phyloP scores from a whole-genome alignment of 2,113 vertebrate genomes.

The Tamias sibiricus region DNA sequence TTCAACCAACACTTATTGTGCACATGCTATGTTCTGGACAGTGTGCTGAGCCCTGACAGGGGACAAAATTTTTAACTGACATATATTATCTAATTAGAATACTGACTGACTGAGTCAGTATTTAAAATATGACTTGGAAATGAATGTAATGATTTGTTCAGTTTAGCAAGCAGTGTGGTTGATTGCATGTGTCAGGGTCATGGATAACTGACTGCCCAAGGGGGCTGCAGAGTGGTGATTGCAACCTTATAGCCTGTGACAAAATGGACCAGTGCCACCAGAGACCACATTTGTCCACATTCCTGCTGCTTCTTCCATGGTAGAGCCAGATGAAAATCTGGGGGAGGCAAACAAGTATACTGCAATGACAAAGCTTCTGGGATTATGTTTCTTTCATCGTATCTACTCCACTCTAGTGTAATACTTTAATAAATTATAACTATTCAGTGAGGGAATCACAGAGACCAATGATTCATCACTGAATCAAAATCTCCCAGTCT shows the following conservation, averaged over 20 bases:
- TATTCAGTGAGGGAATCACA: background rate
- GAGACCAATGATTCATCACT: background rate
- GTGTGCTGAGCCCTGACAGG: background rate
- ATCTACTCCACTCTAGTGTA: background rate
- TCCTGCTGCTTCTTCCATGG: background rate
- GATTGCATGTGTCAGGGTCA: background rate
- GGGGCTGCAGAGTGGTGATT: background rate
- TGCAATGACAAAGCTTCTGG: background rate
- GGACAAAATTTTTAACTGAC: background rate
- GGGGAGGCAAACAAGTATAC: background rate
- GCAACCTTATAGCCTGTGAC: background rate
- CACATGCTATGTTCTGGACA: accelerated
- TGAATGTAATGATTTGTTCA: background rate
- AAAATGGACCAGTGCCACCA: background rate
- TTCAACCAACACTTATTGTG: background rate
- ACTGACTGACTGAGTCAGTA: background rate
- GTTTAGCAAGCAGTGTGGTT: background rate
- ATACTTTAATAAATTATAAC: background rate
- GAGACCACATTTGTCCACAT: background rate
- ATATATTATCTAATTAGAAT: background rate
- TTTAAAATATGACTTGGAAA: slow-evolving; percentile 32
- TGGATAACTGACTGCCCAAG: background rate
- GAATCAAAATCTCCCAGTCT: background rate
- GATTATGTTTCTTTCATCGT: background rate
- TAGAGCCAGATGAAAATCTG: background rate